Conservation (phyloP, 2,888 invertebrate species). For the Elegia similella region DNA sequence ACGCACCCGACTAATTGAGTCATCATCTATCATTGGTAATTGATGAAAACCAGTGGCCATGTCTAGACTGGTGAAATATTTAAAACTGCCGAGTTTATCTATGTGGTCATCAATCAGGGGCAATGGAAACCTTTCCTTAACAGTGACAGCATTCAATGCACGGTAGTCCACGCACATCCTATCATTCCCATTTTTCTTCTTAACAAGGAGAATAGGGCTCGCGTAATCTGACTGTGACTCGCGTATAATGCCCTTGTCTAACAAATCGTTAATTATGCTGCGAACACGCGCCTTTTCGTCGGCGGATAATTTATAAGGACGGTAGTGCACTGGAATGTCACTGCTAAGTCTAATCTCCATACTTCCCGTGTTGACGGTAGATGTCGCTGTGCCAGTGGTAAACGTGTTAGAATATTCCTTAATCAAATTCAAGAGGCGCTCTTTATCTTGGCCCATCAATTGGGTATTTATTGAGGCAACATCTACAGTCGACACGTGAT, state of each 20-base stretch:
- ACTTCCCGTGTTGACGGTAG: conserved; percentile 30
- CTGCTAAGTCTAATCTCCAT: conserved; percentile 31
- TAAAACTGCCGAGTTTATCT: conserved; percentile 24
- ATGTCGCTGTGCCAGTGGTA: conserved; percentile 19
- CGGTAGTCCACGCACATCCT: too few relatives aligned
- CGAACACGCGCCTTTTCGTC: conserved; percentile 30
- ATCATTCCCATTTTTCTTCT: conserved; percentile 24
- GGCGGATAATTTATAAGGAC: conserved; percentile 30
- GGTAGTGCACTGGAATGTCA: conserved; percentile 26
- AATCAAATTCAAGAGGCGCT: conserved; percentile 17
- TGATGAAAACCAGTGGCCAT: conserved; percentile 29
- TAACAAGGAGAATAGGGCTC: conserved; percentile 27
- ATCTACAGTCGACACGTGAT: not conserved
- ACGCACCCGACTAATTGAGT: too few relatives aligned
- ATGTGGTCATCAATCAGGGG: conserved; percentile 29
- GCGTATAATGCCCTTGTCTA: too few relatives aligned
- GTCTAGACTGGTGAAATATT: conserved; percentile 27
- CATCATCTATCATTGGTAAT: conserved; percentile 23
- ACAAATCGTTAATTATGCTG: conserved; percentile 27
- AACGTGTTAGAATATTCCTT: conserved; percentile 19
- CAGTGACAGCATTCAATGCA: conserved; percentile 27
- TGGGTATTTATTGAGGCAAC: conserved; percentile 20
- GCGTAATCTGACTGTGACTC: conserved; percentile 27
- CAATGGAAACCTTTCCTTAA: conserved; percentile 30
- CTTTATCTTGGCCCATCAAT: conserved; percentile 17